Evolutionary conservation across 2,888 invertebrate genomes (phyloP).

Genomic region (Dryobota labecula): DNA sequence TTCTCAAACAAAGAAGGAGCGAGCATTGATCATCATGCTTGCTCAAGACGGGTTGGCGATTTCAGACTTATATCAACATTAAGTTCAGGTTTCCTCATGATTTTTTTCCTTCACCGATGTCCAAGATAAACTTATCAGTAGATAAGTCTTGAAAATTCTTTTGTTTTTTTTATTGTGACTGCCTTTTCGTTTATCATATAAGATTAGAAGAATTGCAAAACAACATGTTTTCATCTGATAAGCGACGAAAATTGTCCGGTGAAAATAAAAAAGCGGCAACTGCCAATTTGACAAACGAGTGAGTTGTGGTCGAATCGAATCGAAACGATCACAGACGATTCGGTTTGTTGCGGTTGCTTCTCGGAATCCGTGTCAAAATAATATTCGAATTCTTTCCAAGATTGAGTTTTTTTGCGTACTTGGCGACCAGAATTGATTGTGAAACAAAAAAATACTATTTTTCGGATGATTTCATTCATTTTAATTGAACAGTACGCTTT

Average conservation of each 20-base stretch:
- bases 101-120: too few relatives aligned
- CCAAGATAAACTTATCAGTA: too few relatives aligned
- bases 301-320: constrained; percentile 75
- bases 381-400: constrained; percentile 63
- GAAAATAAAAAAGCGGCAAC: constrained; percentile 65
- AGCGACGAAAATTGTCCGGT: constrained; percentile 38
- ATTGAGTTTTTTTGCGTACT: constrained; percentile 62
- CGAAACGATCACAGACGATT: constrained; percentile 71
- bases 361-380: constrained; percentile 66
- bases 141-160: not conserved
- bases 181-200: not conserved
- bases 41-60: too few relatives aligned
- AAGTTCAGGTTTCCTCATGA: too few relatives aligned
- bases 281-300: constrained; percentile 80
- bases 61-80: too few relatives aligned
- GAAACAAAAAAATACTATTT: constrained; percentile 42
- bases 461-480: constrained; percentile 54
- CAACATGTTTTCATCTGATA: constrained; percentile 6
- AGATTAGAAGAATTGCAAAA: not conserved
- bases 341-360: constrained; percentile 70
- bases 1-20: too few relatives aligned
- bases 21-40: too few relatives aligned
- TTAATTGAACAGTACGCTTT: constrained; percentile 48
- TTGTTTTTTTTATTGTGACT: not conserved
- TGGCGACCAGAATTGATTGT: constrained; percentile 48